These are phyloP conservation scores for Zingel zingel DNA, from an alignment of 2,113 vertebrate species.

Conservation along the genomic window DNA sequence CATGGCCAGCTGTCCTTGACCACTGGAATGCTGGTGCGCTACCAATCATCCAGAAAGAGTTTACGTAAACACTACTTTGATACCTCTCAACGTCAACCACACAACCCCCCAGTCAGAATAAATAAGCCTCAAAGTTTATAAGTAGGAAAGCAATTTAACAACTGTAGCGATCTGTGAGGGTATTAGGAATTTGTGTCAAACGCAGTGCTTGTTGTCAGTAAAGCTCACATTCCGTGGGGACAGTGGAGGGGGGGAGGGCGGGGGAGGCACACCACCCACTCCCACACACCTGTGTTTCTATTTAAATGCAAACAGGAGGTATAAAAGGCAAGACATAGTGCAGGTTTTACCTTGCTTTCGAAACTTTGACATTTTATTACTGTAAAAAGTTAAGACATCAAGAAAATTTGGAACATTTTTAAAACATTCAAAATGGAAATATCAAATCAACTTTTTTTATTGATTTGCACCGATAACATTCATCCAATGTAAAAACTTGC, in stretches of 20 bases:
- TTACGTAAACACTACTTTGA: slow-evolving; percentile 53
- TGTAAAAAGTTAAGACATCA: slow-evolving; percentile 24
- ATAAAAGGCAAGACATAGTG: not conserved
- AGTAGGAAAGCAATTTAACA: slow-evolving; percentile 33
- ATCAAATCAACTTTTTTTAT: not conserved
- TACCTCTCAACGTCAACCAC: slow-evolving; percentile 39
- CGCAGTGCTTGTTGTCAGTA: slow-evolving; percentile 59
- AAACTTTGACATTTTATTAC: slow-evolving; percentile 48
- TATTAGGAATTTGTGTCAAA: slow-evolving; percentile 34
- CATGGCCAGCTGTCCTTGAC: slow-evolving; percentile 35
- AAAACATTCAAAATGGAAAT: not conserved
- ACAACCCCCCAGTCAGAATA: slow-evolving; percentile 30
- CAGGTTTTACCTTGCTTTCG: slow-evolving; percentile 12
- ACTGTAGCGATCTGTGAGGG: slow-evolving; percentile 9
- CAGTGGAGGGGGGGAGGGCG: slow-evolving; percentile 33
- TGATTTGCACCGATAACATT: not conserved
- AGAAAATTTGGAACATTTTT: not conserved
- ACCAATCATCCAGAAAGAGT: slow-evolving; percentile 37
- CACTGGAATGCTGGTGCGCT: slow-evolving; percentile 18
- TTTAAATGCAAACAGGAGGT: slow-evolving; percentile 29
- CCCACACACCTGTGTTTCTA: slow-evolving; percentile 46
- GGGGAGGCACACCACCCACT: slow-evolving; percentile 50
- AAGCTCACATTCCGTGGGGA: slow-evolving; percentile 39
- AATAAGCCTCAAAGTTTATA: slow-evolving; percentile 49
- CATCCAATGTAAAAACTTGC: not conserved